Conservation (phyloP, 2,888 invertebrate species). For the Tachina grossa region DNA sequence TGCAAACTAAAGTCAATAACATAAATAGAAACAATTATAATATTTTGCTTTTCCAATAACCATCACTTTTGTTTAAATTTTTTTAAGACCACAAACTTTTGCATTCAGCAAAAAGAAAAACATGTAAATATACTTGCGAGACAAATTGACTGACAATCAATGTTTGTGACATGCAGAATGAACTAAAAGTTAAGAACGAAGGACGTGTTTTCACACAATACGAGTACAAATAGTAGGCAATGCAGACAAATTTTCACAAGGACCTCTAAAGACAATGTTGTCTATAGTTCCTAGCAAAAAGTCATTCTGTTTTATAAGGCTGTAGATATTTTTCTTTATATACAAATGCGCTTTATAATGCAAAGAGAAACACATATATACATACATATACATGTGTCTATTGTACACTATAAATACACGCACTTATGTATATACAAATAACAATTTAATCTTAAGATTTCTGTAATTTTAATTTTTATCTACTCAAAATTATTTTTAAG, state of each 20-base stretch:
- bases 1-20: too few relatives aligned
- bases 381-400: too few relatives aligned
- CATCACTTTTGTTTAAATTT: not conserved
- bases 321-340: too few relatives aligned
- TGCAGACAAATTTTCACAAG: too few relatives aligned
- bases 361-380: too few relatives aligned
- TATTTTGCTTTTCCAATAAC: constrained; percentile 28
- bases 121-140: constrained; percentile 7
- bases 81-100: constrained; percentile 20
- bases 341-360: too few relatives aligned
- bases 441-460: too few relatives aligned
- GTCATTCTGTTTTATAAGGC: not conserved
- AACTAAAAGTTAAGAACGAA: not conserved
- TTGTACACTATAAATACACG: too few relatives aligned
- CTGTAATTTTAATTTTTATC: too few relatives aligned
- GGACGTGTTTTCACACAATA: not conserved
- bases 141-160: constrained; percentile 57
- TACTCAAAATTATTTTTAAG: too few relatives aligned
- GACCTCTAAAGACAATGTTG: not conserved
- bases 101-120: constrained; percentile 31
- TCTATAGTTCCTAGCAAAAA: not conserved
- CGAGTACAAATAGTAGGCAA: not conserved
- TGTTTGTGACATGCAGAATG: constrained; percentile 12
- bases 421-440: too few relatives aligned
- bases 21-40: too few relatives aligned